Percentiles rank a stretch among this genome's conserved stretches.
These are phyloP conservation scores for Monoplex corrugatus DNA, from an alignment of 2,888 invertebrate species.

Conservation along the genomic window DNA sequence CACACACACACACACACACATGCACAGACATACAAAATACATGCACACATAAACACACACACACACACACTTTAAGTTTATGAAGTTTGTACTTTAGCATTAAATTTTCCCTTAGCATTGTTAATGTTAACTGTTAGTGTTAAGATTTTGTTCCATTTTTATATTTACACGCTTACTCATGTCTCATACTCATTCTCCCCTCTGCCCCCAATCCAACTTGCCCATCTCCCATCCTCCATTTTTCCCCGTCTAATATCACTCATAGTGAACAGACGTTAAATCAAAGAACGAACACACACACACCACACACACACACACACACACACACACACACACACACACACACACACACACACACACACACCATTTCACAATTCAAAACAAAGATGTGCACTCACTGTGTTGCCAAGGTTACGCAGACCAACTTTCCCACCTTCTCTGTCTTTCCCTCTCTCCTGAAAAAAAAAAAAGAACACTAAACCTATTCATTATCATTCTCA, in stretches of 20 bases:
- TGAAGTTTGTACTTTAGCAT: too few relatives aligned
- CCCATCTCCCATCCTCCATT: neutral
- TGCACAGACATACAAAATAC: too few relatives aligned
- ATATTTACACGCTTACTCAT: too few relatives aligned
- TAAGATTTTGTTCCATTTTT: neutral
- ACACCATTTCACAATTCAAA: too few relatives aligned
- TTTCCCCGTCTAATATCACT: neutral
- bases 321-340: neutral
- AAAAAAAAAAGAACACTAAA: neutral
- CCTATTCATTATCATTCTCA: neutral
- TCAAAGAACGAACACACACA: neutral
- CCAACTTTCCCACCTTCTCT: constrained; percentile 86
- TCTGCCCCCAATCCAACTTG: neutral
- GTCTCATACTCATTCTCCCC: neutral
- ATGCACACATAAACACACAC: too few relatives aligned
- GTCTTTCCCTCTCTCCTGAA: constrained; percentile 56
- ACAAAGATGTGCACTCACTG: constrained; percentile 83
- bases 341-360: neutral
- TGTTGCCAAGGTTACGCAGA: constrained; percentile 95
- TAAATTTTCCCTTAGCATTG: too few relatives aligned
- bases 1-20: too few relatives aligned
- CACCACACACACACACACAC: neutral
- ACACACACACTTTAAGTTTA: too few relatives aligned
- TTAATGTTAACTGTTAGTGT: neutral
- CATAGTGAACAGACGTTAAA: neutral